Conservation (phyloP, 1,140 invertebrate species). For the Geopemphigus sp. region DNA sequence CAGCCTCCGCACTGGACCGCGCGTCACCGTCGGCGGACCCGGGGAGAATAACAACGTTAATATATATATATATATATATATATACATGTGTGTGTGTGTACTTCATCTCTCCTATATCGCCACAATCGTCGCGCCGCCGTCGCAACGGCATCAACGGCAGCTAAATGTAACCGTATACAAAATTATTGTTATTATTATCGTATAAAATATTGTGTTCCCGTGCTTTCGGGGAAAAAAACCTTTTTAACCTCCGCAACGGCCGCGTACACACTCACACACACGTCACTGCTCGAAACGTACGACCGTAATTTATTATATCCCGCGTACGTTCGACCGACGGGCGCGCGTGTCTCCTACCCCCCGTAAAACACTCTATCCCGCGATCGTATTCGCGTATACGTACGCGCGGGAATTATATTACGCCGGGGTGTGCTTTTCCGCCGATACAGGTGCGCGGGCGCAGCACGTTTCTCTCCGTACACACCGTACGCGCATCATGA, state of each 20-base stretch:
- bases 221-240: neutral
- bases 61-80: too few species aligned
- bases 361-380: too few species aligned
- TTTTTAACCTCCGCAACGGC: neutral
- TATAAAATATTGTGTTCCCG: neutral
- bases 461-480: too few species aligned
- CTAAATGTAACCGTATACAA: neutral
- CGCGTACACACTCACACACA: neutral
- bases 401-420: too few species aligned
- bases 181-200: too few species aligned
- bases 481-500: too few species aligned
- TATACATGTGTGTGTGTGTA: too few species aligned
- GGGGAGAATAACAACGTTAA: neutral
- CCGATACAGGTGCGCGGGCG: too few species aligned
- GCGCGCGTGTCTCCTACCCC: too few species aligned
- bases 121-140: neutral
- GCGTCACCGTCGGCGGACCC: too few species aligned
- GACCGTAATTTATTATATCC: neutral
- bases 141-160: neutral
- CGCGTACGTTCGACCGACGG: neutral
- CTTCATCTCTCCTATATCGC: neutral
- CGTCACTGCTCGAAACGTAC: neutral
- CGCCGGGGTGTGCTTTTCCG: too few species aligned
- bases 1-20: neutral
- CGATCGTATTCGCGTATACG: too few species aligned